A percentile compares a stretch with the other conserved stretches of the same genome.
These are phyloP conservation scores for Melanotaenia trifasciata DNA, from an alignment of 2,797 vertebrate genomes.

Conservation along the genomic window DNA sequence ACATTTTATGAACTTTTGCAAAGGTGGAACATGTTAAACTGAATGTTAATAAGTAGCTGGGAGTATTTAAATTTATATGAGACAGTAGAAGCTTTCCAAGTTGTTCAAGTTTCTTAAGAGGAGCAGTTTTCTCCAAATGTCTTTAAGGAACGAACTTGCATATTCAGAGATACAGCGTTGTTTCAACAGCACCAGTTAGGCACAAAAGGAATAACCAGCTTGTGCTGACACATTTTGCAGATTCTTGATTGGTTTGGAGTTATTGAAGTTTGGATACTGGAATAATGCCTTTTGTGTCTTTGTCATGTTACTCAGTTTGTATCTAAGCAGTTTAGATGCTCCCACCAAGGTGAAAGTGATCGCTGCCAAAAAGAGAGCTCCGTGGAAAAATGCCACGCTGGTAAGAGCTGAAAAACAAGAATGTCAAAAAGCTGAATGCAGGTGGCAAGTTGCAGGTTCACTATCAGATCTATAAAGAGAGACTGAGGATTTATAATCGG, in stretches of 20 bases:
- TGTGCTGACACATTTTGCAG: background rate
- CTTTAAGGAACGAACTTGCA: slow-evolving; percentile 2
- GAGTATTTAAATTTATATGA: background rate
- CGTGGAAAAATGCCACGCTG: no score
- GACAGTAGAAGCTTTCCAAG: background rate
- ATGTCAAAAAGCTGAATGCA: no score
- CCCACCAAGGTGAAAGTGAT: no score
- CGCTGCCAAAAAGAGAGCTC: no score
- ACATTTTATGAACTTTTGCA: slow-evolving; percentile 27
- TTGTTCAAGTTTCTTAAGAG: background rate
- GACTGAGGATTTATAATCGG: no score
- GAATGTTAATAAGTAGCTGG: slow-evolving; percentile 13
- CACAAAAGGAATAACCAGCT: background rate
- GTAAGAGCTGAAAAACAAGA: no score
- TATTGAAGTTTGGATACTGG: background rate
- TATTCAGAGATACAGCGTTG: background rate
- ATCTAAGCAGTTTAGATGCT: no score
- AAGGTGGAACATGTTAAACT: slow-evolving; percentile 1
- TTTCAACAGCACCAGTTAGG: background rate
- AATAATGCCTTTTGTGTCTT: no score
- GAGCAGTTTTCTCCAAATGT: background rate
- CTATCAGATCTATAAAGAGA: no score
- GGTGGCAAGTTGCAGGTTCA: no score
- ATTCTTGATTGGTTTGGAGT: no score
- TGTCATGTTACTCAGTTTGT: no score